Conservation (phyloP, 1,140 invertebrate genomes). For the Scaptomyza hsui region DNA sequence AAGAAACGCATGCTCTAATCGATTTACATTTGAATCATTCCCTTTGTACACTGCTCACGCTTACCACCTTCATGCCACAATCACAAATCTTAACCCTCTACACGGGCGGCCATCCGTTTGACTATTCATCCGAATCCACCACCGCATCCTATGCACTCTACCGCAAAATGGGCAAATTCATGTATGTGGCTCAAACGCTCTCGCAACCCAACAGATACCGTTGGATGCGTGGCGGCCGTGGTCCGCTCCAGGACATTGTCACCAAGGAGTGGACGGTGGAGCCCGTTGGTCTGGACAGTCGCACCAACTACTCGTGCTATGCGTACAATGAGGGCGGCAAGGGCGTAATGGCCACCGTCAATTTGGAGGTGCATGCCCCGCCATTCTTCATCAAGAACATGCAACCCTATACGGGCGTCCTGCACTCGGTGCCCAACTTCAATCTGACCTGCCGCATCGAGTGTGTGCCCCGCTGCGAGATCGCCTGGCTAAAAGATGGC, state of each 20-base stretch:
- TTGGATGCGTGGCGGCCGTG: slow-evolving; percentile 90
- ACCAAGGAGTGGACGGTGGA: slow-evolving; percentile 90
- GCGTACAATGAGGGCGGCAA: slow-evolving; percentile 92
- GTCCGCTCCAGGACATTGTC: slow-evolving; percentile 89
- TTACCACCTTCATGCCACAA: slow-evolving; percentile 78
- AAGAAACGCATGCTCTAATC: slow-evolving; percentile 82
- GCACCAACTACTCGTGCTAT: slow-evolving; percentile 94
- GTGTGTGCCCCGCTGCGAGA: slow-evolving; percentile 92
- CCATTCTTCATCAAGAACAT: slow-evolving; percentile 93
- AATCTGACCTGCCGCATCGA: slow-evolving; percentile 94
- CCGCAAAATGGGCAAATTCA: slow-evolving; percentile 80
- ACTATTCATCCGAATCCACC: slow-evolving; percentile 37
- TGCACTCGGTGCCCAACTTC: slow-evolving; percentile 88
- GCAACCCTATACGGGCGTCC: slow-evolving; percentile 91
- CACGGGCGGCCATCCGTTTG: slow-evolving; percentile 39
- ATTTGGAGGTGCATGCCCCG: slow-evolving; percentile 92
- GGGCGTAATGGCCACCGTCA: slow-evolving; percentile 88
- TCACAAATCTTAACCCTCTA: slow-evolving; percentile 79
- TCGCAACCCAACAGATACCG: slow-evolving; percentile 86
- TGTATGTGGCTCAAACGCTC: slow-evolving; percentile 68
- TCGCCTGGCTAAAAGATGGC: slow-evolving; percentile 93
- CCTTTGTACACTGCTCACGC: slow-evolving; percentile 79
- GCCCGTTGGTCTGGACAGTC: slow-evolving; percentile 91
- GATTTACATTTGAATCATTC: slow-evolving; percentile 79
- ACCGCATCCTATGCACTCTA: slow-evolving; percentile 59